Base-by-base conservation (phyloP, 2,888 invertebrate species). In the Neuroscelio doddi region DNA sequence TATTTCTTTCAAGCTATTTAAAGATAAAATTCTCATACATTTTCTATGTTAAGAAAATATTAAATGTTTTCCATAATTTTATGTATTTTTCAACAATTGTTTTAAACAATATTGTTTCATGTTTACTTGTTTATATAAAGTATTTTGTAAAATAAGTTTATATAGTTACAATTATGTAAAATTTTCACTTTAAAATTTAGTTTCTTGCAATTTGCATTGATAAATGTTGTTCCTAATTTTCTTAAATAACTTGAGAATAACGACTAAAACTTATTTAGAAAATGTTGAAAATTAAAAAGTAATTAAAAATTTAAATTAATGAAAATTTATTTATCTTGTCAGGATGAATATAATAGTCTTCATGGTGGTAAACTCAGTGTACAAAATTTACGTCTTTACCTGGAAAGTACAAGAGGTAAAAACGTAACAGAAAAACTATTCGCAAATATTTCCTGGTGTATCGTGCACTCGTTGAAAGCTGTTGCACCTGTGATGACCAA, bases 341-440 rank as follows among this genome's bases (percentile, higher is more conserved):
- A 93, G 92, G 94, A 93, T 24, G 97, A 97, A 81, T 98, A 97
- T 83, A 98, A 98, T 84, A 92, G 90, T 67, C 88, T 95, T 46
- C 97, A 97, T 79, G 97, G 97, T 5, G 97, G 97, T 0, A 98
- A 98, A 86, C 90, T 97, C 89, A 95, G 94, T 50, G 92, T 97
- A 8, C 93, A 96, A 81, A 97, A 97, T 87, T 86, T 98, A 51
- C 89, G 93, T 42, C 86, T 97, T 4, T 96, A 94, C 83, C 86
- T 98, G 76, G 96, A 97, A 82, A 95, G 96, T 49, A 96, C 96
- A 0, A 87, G 93, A 52, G 97, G 97, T 1, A 93, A 94, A 82
- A 90, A 90, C 49, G 93, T 95, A 0, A 96, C 97, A 0, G 95
- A 96, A 80, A 91, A 91, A 72, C 86, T 97, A 10, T 97, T 96